These are phyloP conservation scores for Chelidonichthys spinosus DNA, from an alignment of 2,797 vertebrate genomes.

Conservation along the genomic window DNA sequence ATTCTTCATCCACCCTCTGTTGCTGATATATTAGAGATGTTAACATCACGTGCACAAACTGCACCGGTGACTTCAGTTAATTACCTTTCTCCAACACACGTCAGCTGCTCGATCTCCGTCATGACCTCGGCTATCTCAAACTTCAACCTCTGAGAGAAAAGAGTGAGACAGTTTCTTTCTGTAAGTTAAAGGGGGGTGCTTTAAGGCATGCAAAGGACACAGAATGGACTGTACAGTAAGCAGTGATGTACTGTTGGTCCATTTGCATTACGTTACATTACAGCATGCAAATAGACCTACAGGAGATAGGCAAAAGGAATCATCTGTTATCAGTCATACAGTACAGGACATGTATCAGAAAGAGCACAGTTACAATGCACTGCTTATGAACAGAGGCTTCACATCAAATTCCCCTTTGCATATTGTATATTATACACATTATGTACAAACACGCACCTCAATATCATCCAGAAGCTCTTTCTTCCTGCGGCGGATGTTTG, in stretches of 20 bases:
- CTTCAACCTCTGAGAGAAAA: slow-evolving; percentile 90
- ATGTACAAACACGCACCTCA: slow-evolving; percentile 85
- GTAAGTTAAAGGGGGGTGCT: not conserved
- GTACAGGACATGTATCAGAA: not conserved
- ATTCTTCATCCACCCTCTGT: not conserved
- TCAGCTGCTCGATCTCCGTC: slow-evolving; percentile 97
- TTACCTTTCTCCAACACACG: slow-evolving; percentile 94
- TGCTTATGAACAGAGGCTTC: not conserved
- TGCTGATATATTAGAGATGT: not conserved
- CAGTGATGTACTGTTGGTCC: not conserved
- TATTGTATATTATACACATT: not conserved
- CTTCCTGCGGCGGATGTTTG: slow-evolving; percentile 96
- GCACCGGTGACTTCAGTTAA: slow-evolving; percentile 10
- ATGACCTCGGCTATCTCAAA: slow-evolving; percentile 98
- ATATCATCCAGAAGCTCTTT: slow-evolving; percentile 97
- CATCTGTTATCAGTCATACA: not conserved
- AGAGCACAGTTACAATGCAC: not conserved
- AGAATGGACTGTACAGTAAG: not conserved
- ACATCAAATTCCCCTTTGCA: not conserved
- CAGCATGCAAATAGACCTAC: slow-evolving; percentile 55
- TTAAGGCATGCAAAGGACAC: not conserved
- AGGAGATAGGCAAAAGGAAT: not conserved
- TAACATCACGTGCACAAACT: not conserved
- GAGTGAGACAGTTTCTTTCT: slow-evolving; percentile 1
- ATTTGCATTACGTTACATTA: slow-evolving; percentile 53